Base-by-base conservation (phyloP, 2,113 vertebrate genomes). In the Lucifuga dentata region DNA sequence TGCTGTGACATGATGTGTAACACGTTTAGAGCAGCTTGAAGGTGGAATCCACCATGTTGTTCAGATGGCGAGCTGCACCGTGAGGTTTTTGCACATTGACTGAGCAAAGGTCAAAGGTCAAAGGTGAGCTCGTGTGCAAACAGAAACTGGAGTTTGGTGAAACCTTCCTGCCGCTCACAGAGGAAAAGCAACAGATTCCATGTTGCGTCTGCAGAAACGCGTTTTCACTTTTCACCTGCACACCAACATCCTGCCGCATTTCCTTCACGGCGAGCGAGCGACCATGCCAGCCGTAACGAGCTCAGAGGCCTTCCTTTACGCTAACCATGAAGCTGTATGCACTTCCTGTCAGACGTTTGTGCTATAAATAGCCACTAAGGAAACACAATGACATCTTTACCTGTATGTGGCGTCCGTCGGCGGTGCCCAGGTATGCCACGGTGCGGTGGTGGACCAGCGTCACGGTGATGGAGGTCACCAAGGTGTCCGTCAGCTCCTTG, bases 391-490 rank as follows among this genome's bases (percentile, higher is more conserved):
- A 35, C 7, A 3, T 33, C 5, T 10, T 88, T 86, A 98, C 97
- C 96, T 99, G 96, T 65, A 99, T 94, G 85, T 98, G 95, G 35
- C 94, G 94, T 2, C 98, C 97, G 29, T 94, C 95, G 0, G 92
- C 92, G 0, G 96, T 98, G 33, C 97, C 98, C 10, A 99, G 92
- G 59, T 95, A 98, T 16, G 95, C 96, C 56, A 99, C 89, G 0
- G 96, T 95, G 5, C 95, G 94, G 26, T 94, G 91, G 1, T 90
- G 88, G 83, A 93, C 94, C 45, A 84, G 92, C 46, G 94, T 94
- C 80, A 96, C 90, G 0, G 92, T 93, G 75, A 99, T 94, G 0
- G 96, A 97, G 3, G 96, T 99, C 8, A 99, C 82, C 65, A 98
- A 90, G 66, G 96, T 93, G 32, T 89, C 91, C n/a, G 91, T 91